Evolutionary conservation across 2,113 vertebrate species (phyloP).

Genomic region (Pithys albifrons): DNA sequence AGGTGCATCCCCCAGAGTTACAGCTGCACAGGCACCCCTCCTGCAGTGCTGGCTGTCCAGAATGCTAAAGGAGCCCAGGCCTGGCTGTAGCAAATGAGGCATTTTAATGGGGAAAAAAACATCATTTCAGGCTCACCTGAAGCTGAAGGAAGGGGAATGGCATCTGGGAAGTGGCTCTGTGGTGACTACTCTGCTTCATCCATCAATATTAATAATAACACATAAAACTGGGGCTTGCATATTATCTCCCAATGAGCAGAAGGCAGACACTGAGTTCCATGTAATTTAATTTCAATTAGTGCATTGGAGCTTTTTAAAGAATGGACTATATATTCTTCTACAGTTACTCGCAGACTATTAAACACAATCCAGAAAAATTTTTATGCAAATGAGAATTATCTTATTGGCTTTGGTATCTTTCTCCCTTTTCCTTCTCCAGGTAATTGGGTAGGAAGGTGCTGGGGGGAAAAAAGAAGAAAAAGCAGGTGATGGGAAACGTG

Average conservation of each 20-base stretch:
- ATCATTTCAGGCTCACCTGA: not conserved
- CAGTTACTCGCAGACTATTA: conserved; percentile 54
- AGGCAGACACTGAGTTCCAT: conserved; percentile 48
- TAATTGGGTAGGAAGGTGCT: conserved; percentile 53
- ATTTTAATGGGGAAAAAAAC: not conserved
- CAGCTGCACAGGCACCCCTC: not conserved
- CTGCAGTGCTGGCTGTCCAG: not conserved
- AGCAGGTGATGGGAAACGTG: not conserved
- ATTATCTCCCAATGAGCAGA: conserved; percentile 53
- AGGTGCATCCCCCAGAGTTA: not conserved
- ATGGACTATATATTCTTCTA: conserved; percentile 35
- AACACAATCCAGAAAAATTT: conserved; percentile 46
- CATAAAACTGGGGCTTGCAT: not conserved
- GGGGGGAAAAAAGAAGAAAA: not conserved
- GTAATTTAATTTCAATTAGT: conserved; percentile 73
- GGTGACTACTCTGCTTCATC: not conserved
- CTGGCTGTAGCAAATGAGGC: not conserved
- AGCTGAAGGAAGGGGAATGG: not conserved
- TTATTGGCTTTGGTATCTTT: conserved; percentile 28
- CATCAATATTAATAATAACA: conserved; percentile 44
- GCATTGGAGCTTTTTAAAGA: conserved; percentile 59
- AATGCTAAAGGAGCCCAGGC: not conserved
- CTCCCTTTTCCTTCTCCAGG: conserved; percentile 13
- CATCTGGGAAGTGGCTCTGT: conserved; percentile 48
- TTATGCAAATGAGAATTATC: conserved; percentile 63